phyloP scores from a whole-genome alignment of 2,888 invertebrate species.

The Drosophila nr. medialis region DNA sequence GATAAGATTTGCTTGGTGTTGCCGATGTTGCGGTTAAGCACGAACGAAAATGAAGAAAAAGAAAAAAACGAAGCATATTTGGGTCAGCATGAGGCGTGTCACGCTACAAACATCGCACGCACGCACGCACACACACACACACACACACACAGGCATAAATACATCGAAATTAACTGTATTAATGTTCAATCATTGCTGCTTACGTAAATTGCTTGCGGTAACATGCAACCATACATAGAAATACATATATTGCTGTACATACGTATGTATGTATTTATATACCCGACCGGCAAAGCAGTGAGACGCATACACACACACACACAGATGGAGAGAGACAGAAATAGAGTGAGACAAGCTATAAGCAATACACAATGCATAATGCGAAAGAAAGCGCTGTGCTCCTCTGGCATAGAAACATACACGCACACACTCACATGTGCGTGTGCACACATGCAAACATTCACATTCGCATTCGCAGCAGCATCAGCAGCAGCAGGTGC shows the following conservation, averaged over 20 bases:
- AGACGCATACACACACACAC: neutral
- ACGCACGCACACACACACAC: slow-evolving; percentile 49
- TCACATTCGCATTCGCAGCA: neutral
- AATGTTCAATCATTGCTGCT: slow-evolving; percentile 51
- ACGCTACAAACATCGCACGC: slow-evolving; percentile 52
- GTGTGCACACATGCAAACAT: neutral
- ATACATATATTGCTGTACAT: neutral
- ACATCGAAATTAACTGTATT: slow-evolving; percentile 3
- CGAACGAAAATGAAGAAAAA: slow-evolving; percentile 28
- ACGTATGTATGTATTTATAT: neutral
- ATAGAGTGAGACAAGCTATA: neutral
- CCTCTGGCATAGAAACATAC: neutral
- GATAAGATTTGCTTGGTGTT: slow-evolving; percentile 56
- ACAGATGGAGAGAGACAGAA: neutral
- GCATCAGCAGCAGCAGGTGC: slow-evolving; percentile 50
- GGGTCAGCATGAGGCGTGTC: slow-evolving; percentile 70
- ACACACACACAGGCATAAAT: slow-evolving; percentile 9
- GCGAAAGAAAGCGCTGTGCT: slow-evolving; percentile 37
- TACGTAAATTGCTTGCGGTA: slow-evolving; percentile 48
- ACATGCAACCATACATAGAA: slow-evolving; percentile 25
- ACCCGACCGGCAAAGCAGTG: neutral
- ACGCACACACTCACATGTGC: neutral
- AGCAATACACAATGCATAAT: neutral
- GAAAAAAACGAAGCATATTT: slow-evolving; percentile 41
- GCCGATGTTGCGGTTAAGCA: slow-evolving; percentile 22